A percentile compares a stretch with the other conserved stretches of the same genome.
phyloP scores from a whole-genome alignment of 2,797 vertebrate species.

The Prionace glauca region DNA sequence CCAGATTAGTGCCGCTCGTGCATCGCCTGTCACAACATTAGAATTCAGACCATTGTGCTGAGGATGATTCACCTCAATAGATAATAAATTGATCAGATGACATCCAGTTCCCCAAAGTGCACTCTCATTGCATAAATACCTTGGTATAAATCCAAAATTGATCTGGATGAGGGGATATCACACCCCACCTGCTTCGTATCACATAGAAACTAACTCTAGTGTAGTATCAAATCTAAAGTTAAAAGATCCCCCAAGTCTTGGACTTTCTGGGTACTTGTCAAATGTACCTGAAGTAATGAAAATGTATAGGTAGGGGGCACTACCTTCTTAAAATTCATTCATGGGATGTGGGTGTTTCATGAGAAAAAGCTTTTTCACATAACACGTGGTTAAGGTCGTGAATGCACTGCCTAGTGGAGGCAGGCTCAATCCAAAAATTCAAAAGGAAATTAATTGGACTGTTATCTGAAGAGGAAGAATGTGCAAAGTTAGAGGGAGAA shows the following conservation, averaged over 20 bases:
- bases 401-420: no score
- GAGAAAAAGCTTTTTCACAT: no score
- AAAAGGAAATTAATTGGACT: no score
- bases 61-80: background rate
- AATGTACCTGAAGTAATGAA: background rate
- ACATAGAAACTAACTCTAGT: background rate
- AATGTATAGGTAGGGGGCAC: background rate
- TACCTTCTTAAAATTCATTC: no score
- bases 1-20: background rate
- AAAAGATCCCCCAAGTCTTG: background rate
- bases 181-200: background rate
- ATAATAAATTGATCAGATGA: background rate
- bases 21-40: background rate
- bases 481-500: no score
- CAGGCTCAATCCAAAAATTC: no score
- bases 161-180: background rate
- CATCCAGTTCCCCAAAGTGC: no score
- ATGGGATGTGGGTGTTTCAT: no score
- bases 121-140: no score
- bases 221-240: no score
- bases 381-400: no score
- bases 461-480: no score
- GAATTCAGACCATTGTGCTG: background rate
- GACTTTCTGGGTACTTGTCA: background rate
- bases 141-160: background rate